Base-by-base conservation (phyloP, 2,113 vertebrate species). In the mouse (Mus musculus) region DNA sequence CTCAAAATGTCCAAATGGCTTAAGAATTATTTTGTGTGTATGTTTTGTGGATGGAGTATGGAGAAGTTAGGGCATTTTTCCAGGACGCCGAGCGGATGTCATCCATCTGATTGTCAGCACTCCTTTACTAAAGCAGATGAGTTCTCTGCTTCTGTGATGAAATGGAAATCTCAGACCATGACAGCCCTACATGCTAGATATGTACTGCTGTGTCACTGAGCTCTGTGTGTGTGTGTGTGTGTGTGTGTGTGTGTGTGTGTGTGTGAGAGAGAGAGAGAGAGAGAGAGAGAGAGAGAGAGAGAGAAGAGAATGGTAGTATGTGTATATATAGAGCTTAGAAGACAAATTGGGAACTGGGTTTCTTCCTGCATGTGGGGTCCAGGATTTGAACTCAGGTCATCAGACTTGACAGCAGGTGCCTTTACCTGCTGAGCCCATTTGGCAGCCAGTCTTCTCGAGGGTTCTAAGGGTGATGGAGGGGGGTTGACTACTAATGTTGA, bases 41-140 rank as follows among this genome's bases (percentile, higher is more conserved):
- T 95, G 42, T 61, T 93, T 96, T 76, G 73, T 94, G 61, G 54
- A 46, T 82, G 56, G 77, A 95, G 26, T 81, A 80, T 33, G 76
- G 54, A 77, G 75, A 89, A 67, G 10, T 72, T 86, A 54, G 42
- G 52, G 67, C 65, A 61, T 30, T 76, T 88, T 93, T 8, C 81
- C 36, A 67, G 28, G n/a, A 77, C 61, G 77, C n/a, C n/a, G n/a
- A n/a, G n/a, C 19, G 67, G 28, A 75, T 5, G n/a, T 22, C n/a
- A 24, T 93, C 73, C 39, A 14, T 82, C 4, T 76, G 26, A 65
- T 63, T 97, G 30, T 67, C 52, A 80, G n/a, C 80, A 33, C 20
- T 85, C 11, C 30, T 96, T 36, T 78, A 3, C 67, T 36, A 8
- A 88, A 63, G 61, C 54, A 39, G 24, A 80, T 76, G 72, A 71